Conservation (phyloP, 2,797 vertebrate genomes). For the Paramormyrops hopkinsi region DNA sequence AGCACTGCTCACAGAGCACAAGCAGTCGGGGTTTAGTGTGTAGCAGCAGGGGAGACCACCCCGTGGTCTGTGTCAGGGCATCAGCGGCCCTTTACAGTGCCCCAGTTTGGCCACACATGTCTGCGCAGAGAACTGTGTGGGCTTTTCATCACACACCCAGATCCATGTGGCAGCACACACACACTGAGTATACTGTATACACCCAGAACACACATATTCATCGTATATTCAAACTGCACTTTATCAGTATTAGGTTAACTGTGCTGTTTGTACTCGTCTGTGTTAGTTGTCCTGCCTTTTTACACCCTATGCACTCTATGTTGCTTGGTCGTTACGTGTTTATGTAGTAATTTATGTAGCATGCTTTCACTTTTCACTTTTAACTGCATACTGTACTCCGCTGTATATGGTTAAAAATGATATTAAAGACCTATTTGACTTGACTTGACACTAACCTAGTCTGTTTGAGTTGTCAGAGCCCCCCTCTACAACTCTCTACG, state of each 20-base stretch:
- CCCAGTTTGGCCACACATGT: neutral
- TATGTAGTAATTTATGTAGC: neutral
- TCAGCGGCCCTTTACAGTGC: neutral
- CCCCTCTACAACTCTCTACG: neutral
- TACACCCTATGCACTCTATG: neutral
- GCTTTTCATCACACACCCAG: neutral
- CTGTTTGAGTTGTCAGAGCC: neutral
- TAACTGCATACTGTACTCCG: neutral
- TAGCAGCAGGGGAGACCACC: conserved; percentile 19
- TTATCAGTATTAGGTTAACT: neutral
- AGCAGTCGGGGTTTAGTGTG: conserved; percentile 23
- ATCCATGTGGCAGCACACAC: neutral
- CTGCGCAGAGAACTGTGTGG: neutral
- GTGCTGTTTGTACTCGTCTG: neutral
- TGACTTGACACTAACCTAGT: neutral
- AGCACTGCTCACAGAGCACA: conserved; percentile 23
- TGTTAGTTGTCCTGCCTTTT: neutral
- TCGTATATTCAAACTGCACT: neutral
- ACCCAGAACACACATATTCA: neutral
- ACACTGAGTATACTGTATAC: neutral
- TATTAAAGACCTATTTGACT: neutral
- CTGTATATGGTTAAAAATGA: neutral
- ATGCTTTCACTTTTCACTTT: neutral
- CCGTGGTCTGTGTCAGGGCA: conserved; percentile 18
- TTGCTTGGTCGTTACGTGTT: neutral